phyloP scores from a whole-genome alignment of 2,113 vertebrate genomes.

The Anas platyrhynchos region DNA sequence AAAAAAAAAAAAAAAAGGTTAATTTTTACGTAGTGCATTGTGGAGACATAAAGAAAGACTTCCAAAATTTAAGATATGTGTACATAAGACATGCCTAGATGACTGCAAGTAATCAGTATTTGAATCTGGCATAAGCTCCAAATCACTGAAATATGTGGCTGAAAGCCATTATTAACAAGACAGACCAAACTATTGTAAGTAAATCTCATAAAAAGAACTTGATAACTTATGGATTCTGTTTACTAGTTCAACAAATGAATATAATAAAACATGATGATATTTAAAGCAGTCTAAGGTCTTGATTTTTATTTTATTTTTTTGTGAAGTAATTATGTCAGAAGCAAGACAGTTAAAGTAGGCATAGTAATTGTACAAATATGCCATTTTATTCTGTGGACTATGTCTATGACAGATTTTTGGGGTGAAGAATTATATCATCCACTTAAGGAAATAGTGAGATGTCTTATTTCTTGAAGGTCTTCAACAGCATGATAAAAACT shows the following conservation, averaged over 20 bases:
- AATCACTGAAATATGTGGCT: neutral
- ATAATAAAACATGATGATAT: neutral
- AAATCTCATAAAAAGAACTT: neutral
- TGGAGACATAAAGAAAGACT: neutral
- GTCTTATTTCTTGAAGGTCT: conserved; percentile 63
- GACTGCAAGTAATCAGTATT: neutral
- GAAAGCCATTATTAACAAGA: neutral
- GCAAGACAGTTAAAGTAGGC: neutral
- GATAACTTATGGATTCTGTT: neutral
- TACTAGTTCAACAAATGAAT: neutral
- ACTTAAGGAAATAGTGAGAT: conserved; percentile 45
- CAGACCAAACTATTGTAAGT: neutral
- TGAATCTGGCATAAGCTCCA: neutral
- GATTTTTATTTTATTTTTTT: neutral
- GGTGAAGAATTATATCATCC: conserved; percentile 38
- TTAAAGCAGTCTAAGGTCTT: neutral
- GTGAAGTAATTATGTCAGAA: neutral
- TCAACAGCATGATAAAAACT: conserved; percentile 51
- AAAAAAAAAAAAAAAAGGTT: neutral
- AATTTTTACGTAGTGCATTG: neutral
- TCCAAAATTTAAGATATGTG: neutral
- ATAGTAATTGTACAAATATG: neutral
- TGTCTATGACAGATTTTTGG: neutral
- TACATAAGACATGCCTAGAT: neutral
- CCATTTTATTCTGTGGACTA: neutral